Evolutionary conservation across 2,113 vertebrate species (phyloP), one percentile per base, ranked within the genome.

Genomic region (Burhinus bistriatus): DNA sequence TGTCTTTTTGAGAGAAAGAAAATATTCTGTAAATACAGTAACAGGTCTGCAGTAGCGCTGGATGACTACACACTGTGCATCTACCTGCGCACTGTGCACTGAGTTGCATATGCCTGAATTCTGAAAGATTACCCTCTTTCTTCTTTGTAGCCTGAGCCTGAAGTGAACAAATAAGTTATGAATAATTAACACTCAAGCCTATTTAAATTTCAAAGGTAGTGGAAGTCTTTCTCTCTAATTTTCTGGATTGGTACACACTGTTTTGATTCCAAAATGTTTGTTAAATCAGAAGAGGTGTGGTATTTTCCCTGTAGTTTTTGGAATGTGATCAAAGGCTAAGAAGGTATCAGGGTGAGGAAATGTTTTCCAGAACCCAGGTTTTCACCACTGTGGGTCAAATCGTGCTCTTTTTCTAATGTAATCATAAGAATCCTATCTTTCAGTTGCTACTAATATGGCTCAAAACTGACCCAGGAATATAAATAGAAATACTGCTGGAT

Each of bases 181-280:
- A 96, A 96, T 96, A 97, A 96, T 93, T 93, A 95, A 76, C 81
- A 89, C 7, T 76, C 65, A 76, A 93, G 20, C 9, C 49, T 91
- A 79, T 95, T 97, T 94, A 92, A 87, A 95, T 95, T 95, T 96
- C 88, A 97, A 96, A 96, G 81, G 58, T 72, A 83, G 70, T 80
- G 12, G 29, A 96, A 94, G 65, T 71, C 61, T 86, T 95, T 52
- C 13, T 85, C 69, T 87, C 65, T 96, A 78, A 92, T 95, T 94
- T 93, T 92, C 76, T 95, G 64, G 55, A 95, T 93, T 92, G 82
- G 66, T 93, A 96, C 87, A 96, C 49, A 89, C 34, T 90, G 73
- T 87, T 96, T 89, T 91, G 49, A 89, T 95, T 91, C 79, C 54
- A 96, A 84, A 95, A 94, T 87, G 20, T 80, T 90, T 95, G 87